Conservation (phyloP, 1,140 invertebrate species). For the Neomicropteryx cornuta region DNA sequence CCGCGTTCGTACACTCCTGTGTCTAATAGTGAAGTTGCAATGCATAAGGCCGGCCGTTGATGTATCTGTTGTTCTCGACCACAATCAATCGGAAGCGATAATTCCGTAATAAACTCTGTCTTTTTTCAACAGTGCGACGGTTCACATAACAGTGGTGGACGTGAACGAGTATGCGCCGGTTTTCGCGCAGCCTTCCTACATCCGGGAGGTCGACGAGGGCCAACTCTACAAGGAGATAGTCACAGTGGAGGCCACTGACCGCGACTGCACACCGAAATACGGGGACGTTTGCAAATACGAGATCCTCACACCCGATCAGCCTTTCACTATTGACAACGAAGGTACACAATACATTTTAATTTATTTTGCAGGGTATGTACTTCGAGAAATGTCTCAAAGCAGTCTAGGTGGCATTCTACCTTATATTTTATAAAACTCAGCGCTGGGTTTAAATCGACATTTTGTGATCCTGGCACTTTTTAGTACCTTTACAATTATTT, state of each 20-base stretch:
- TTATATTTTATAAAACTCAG: too few relatives aligned
- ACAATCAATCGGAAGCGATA: not conserved
- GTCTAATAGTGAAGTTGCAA: too few relatives aligned
- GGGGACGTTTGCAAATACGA: conserved; percentile 95
- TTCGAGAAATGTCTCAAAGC: too few relatives aligned
- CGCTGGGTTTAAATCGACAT: too few relatives aligned
- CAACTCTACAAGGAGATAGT: conserved; percentile 82
- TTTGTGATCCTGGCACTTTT: too few relatives aligned
- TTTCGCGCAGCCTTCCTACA: conserved; percentile 81
- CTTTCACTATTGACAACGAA: conserved; percentile 86
- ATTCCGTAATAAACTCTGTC: conserved; percentile 7
- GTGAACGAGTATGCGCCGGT: conserved; percentile 90
- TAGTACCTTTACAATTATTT: too few relatives aligned
- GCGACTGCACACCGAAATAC: conserved; percentile 85
- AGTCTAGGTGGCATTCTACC: too few relatives aligned
- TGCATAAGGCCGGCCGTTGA: too few relatives aligned
- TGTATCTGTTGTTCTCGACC: not conserved
- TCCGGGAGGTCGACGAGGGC: conserved; percentile 84
- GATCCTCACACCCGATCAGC: conserved; percentile 79
- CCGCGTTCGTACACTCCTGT: too few relatives aligned
- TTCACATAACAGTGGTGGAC: conserved; percentile 90
- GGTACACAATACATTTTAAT: conserved; percentile 45
- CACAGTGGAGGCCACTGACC: conserved; percentile 79
- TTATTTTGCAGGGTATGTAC: too few relatives aligned
- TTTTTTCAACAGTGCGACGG: conserved; percentile 65